phyloP scores from a whole-genome alignment of 2,797 vertebrate genomes.

The Parauchenoglanis punctatus region DNA sequence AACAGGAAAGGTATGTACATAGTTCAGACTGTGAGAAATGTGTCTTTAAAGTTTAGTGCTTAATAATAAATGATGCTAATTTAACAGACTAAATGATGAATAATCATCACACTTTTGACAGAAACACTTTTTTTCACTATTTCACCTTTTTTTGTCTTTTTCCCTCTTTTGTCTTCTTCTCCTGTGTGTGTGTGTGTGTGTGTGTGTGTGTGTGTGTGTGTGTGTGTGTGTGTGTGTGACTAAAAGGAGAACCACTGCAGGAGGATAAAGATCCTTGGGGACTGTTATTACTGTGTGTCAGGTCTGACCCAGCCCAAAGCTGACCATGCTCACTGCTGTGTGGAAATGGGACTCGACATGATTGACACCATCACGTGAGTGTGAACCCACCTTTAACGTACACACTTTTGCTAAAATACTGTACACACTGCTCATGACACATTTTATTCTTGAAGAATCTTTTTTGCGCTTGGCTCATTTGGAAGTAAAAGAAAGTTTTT shows the following conservation, averaged over 20 bases:
- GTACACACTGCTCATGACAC: neutral
- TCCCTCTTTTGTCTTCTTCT: neutral
- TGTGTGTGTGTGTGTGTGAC: constrained; percentile 32
- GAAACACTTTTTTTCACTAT: neutral
- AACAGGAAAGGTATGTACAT: neutral
- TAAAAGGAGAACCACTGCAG: constrained; percentile 96
- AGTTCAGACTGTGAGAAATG: neutral
- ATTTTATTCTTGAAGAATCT: neutral
- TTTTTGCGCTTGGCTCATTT: neutral
- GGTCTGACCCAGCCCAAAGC: constrained; percentile 96
- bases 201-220: constrained; percentile 21
- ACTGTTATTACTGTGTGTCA: constrained; percentile 98
- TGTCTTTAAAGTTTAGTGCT: neutral
- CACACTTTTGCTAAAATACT: neutral
- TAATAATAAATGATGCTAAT: constrained; percentile 3
- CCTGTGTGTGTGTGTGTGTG: neutral
- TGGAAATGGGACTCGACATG: constrained; percentile 99
- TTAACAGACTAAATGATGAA: neutral
- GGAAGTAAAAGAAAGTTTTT: neutral
- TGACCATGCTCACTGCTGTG: constrained; percentile 97
- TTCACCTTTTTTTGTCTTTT: too few relatives aligned
- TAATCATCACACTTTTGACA: neutral
- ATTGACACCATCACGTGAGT: constrained; percentile 99
- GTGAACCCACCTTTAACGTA: neutral
- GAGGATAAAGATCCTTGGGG: constrained; percentile 96